Conservation (phyloP, 1,140 invertebrate genomes). For the Calycopis cecrops region DNA sequence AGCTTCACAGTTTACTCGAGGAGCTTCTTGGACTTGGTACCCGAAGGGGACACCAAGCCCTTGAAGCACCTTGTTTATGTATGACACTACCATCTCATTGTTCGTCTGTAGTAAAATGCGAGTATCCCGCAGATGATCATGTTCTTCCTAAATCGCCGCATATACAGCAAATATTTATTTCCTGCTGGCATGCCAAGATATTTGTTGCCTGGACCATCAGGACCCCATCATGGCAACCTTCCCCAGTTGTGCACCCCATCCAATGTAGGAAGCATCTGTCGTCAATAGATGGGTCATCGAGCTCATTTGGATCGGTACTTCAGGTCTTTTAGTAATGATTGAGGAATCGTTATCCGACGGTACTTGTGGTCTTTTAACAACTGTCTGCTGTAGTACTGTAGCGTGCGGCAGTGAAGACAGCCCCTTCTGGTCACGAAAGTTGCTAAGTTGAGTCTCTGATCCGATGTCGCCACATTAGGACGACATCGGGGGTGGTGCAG, state of each 20-base stretch:
- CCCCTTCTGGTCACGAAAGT: not conserved
- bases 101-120: no score
- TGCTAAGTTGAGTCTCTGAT: constrained; percentile 8
- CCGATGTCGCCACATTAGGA: not conserved
- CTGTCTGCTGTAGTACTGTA: not conserved
- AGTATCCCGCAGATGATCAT: no score
- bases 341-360: no score
- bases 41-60: no score
- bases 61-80: no score
- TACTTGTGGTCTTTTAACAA: not conserved
- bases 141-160: not conserved
- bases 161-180: constrained; percentile 14
- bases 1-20: constrained; percentile 10
- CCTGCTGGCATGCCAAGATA: constrained; percentile 10
- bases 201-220: constrained; percentile 16
- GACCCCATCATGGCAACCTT: no score
- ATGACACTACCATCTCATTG: no score
- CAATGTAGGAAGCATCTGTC: no score
- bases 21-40: no score
- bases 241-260: no score
- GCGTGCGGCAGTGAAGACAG: not conserved
- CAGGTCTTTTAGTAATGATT: not conserved
- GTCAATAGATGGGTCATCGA: no score
- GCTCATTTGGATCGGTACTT: constrained; percentile 2
- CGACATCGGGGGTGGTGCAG: no score